phyloP scores from a whole-genome alignment of 1,140 invertebrate species.

The Drosophila triauraria region DNA sequence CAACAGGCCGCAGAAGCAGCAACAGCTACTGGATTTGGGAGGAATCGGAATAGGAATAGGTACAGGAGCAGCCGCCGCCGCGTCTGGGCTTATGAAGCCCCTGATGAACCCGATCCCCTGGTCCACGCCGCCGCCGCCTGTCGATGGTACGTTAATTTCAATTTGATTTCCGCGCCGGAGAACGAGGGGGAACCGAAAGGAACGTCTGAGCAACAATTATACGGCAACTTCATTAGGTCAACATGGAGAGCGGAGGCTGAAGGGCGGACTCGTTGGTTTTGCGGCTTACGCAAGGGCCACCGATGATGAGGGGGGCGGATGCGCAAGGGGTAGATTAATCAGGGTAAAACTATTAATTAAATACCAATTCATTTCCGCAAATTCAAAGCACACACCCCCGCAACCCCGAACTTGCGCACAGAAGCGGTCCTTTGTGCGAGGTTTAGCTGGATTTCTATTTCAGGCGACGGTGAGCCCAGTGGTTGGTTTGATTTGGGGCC shows the following conservation, averaged over 20 bases:
- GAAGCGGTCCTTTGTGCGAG: conserved; percentile 46
- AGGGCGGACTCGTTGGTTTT: conserved; percentile 22
- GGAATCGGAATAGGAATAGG: conserved; percentile 7
- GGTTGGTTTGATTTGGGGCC: conserved; percentile 63
- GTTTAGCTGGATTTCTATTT: conserved; percentile 55
- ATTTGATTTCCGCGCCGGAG: conserved; percentile 80
- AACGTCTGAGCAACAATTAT: conserved; percentile 79
- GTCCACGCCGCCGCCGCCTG: conserved; percentile 19
- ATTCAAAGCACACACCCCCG: conserved; percentile 66
- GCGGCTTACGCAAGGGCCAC: conserved; percentile 45
- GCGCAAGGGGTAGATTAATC: conserved; percentile 82
- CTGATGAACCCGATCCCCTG: conserved; percentile 37
- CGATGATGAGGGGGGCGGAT: conserved; percentile 51
- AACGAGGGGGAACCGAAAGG: conserved; percentile 15
- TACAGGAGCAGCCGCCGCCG: conserved; percentile 9
- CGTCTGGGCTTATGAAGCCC: conserved; percentile 47
- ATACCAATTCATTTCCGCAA: conserved; percentile 85
- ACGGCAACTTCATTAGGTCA: conserved; percentile 85
- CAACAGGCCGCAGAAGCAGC: conserved; percentile 73
- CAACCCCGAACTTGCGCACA: conserved; percentile 20
- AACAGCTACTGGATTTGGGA: conserved; percentile 9
- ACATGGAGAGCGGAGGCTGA: conserved; percentile 40
- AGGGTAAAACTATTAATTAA: conserved; percentile 85
- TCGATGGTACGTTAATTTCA: conserved; percentile 82
- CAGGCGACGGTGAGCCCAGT: conserved; percentile 29